Evolutionary conservation across 2,888 invertebrate genomes (phyloP).

Genomic region (Abrostola triplasia): DNA sequence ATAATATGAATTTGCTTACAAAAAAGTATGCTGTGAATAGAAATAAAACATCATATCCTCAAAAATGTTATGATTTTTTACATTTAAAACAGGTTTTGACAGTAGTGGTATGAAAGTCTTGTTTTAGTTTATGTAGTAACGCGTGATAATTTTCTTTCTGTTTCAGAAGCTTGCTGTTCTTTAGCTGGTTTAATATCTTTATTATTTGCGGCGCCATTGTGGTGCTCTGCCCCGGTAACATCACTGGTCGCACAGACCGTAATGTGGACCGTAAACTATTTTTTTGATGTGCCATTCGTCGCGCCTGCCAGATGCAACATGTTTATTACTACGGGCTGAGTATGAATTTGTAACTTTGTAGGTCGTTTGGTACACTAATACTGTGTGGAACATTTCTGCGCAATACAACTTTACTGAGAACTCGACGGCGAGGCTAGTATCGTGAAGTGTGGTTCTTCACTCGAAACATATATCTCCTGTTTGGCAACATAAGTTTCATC

Average conservation of each 20-base stretch:
- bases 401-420: conserved; percentile 7
- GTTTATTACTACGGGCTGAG: conserved; percentile 34
- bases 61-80: conserved; percentile 43
- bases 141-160: conserved; percentile 58
- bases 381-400: conserved; percentile 4
- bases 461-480: conserved; percentile 71
- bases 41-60: conserved; percentile 30
- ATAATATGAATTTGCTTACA: not conserved
- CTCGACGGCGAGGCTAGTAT: conserved; percentile 59
- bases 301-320: conserved; percentile 63
- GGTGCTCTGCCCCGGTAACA: conserved; percentile 28
- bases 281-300: conserved; percentile 28
- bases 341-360: not conserved
- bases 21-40: not conserved
- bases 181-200: conserved; percentile 64
- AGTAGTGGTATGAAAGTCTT: conserved; percentile 61
- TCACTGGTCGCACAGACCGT: conserved; percentile 16
- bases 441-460: conserved; percentile 70
- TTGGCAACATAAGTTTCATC: conserved; percentile 71
- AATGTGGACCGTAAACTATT: conserved; percentile 17
- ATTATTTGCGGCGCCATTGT: conserved; percentile 67
- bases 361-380: not conserved
- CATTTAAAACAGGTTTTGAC: conserved; percentile 59
- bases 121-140: conserved; percentile 65
- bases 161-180: conserved; percentile 61